Conservation (phyloP, 1,140 invertebrate genomes). For the Drosophila biarmipes region DNA sequence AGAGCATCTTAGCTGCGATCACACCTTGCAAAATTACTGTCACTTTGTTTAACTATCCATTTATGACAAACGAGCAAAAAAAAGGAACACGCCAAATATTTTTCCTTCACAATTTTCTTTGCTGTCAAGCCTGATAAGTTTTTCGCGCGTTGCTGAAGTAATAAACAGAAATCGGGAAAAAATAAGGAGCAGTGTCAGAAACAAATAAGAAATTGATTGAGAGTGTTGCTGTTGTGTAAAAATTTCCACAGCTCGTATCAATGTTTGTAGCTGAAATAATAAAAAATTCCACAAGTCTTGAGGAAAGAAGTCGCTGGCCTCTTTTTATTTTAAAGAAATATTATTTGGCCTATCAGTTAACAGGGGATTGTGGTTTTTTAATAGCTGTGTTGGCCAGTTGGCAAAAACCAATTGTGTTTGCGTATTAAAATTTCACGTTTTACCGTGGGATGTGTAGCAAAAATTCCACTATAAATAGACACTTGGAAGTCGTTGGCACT, state of each 20-base stretch:
- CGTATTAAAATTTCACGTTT: slow-evolving; percentile 2
- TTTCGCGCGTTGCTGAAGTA: slow-evolving; percentile 25
- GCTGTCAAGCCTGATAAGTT: slow-evolving; percentile 33
- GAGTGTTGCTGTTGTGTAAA: slow-evolving; percentile 21
- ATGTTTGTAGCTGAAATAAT: slow-evolving; percentile 30
- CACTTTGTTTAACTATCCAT: slow-evolving; percentile 15
- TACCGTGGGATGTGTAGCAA: slow-evolving; percentile 42
- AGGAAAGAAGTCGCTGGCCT: slow-evolving; percentile 17
- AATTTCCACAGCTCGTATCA: slow-evolving; percentile 38
- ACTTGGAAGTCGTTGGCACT: slow-evolving; percentile 35
- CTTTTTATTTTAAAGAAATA: slow-evolving; percentile 21
- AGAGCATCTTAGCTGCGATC: slow-evolving; percentile 4
- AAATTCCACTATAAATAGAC: slow-evolving; percentile 72
- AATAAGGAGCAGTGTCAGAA: slow-evolving; percentile 5
- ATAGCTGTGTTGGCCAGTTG: slow-evolving; percentile 26
- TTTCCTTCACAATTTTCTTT: slow-evolving; percentile 7
- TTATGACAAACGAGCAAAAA: slow-evolving; percentile 6
- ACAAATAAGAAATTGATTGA: not conserved
- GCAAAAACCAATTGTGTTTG: slow-evolving; percentile 27
- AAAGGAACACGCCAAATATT: slow-evolving; percentile 1
- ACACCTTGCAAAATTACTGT: slow-evolving; percentile 1
- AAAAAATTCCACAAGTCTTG: slow-evolving; percentile 37
- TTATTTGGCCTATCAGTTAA: slow-evolving; percentile 60
- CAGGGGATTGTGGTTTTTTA: slow-evolving; percentile 56
- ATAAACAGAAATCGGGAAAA: slow-evolving; percentile 22